Evolutionary conservation across 2,797 vertebrate genomes (phyloP), one percentile per base, ranked within the genome.

Genomic region (Gallinago stenura): DNA sequence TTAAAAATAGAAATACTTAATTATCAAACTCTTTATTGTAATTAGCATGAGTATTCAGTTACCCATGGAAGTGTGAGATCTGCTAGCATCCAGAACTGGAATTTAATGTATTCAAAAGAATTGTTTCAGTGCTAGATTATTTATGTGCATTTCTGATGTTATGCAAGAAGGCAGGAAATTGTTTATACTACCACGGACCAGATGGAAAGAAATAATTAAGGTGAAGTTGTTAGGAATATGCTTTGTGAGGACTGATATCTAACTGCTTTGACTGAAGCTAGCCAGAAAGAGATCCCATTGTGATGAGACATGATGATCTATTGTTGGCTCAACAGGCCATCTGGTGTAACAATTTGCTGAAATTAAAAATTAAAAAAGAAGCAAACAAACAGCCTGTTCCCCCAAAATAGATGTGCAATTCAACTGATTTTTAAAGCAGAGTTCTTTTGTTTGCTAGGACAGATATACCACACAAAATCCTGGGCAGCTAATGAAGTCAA

Each of bases 251-350:
- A 81, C 54, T 43, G 62, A 26, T 54, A 66, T 12, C 4, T 15
- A 73, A 89, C 28, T 61, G 72, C 54, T 89, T 57, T 0, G 3
- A 90, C 45, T 76, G 18, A 33, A 62, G 64, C 37, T 78, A 90
- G 77, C 41, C 82, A 94, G 86, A 87, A 93, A 91, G 71, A 54
- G 78, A 92, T 60, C 77, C 57, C 60, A 53, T 79, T 41, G 56
- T 53, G 78, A 68, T 60, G 84, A 91, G 86, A 91, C 45, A 51
- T 10, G 41, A 86, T 56, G 43, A 90, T 92, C 79, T 95, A 92
- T 64, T 91, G 95, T 92, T 93, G 94, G 91, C 82, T 95, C 76
- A 94, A 92, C 86, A 93, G 88, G 72, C 90, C 93, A 95, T 94
- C 91, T 93, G 91, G 54, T 89, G 45, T 46, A 80, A 93, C 79